phyloP scores from a whole-genome alignment of 2,888 invertebrate species.

The Odontocerum albicorne region DNA sequence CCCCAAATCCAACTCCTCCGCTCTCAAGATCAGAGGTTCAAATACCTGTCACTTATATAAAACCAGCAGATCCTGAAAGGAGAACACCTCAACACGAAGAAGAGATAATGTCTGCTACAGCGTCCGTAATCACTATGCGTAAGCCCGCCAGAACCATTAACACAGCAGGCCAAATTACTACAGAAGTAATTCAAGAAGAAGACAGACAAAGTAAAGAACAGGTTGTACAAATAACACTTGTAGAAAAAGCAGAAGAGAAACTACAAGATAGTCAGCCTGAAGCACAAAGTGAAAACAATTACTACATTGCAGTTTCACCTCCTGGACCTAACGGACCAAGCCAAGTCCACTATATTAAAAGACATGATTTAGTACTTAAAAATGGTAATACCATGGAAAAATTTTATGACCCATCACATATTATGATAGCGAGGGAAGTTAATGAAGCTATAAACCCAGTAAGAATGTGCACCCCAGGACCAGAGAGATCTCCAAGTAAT shows the following conservation, averaged over 20 bases:
- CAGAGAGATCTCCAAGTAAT: slow-evolving; percentile 41
- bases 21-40: background rate
- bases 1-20: background rate
- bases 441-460: slow-evolving; percentile 11
- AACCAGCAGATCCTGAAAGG: slow-evolving; percentile 4
- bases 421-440: no score
- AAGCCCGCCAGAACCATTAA: slow-evolving; percentile 62
- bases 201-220: slow-evolving; percentile 36
- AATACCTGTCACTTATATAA: background rate
- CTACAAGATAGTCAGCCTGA: slow-evolving; percentile 30
- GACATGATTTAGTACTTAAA: no score
- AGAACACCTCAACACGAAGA: slow-evolving; percentile 30
- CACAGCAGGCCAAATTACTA: slow-evolving; percentile 61
- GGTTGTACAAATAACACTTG: slow-evolving; percentile 14
- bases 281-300: slow-evolving; percentile 44
- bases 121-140: slow-evolving; percentile 59
- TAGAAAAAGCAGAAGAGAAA: slow-evolving; percentile 40
- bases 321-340: slow-evolving; percentile 39
- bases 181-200: slow-evolving; percentile 34
- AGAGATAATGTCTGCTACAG: slow-evolving; percentile 41
- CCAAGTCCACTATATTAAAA: slow-evolving; percentile 38
- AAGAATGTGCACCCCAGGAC: slow-evolving; percentile 42
- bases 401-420: no score
- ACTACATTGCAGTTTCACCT: slow-evolving; percentile 39
- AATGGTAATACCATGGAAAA: no score